Percentiles rank a stretch among this genome's conserved stretches.
These are phyloP conservation scores for Lasiurus borealis DNA, from an alignment of 2,113 vertebrate genomes.

Conservation along the genomic window DNA sequence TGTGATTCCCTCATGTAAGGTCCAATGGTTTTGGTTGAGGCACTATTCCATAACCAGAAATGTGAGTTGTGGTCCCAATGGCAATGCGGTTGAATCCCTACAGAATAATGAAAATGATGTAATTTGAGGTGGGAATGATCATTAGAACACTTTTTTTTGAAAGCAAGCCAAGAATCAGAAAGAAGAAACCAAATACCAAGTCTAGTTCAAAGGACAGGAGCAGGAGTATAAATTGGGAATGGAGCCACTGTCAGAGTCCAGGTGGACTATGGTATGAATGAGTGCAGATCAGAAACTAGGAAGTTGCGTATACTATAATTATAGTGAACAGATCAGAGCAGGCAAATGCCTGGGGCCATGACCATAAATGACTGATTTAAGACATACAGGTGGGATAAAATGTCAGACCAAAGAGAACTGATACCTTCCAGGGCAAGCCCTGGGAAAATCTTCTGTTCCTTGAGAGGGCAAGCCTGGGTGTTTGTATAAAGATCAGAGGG, in stretches of 20 bases:
- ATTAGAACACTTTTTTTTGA: background rate
- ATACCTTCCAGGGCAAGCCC: background rate
- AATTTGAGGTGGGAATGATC: background rate
- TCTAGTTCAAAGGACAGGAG: slow-evolving; percentile 58
- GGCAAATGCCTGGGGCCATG: background rate
- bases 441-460: slow-evolving; percentile 8
- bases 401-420: background rate
- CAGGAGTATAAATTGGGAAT: slow-evolving; percentile 43
- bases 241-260: slow-evolving; percentile 43
- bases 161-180: slow-evolving; percentile 55
- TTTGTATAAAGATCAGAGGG: background rate
- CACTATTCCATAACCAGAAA: background rate
- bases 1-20: background rate
- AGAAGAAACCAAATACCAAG: slow-evolving; percentile 61
- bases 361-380: background rate
- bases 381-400: background rate
- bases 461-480: background rate
- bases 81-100: background rate
- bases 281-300: background rate
- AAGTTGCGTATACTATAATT: background rate
- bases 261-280: slow-evolving; percentile 57
- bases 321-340: background rate
- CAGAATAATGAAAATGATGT: slow-evolving; percentile 11
- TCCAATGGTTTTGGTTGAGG: slow-evolving; percentile 15
- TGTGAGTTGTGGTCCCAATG: background rate